phyloP scores from a whole-genome alignment of 2,797 vertebrate species.

The Lates japonicus region DNA sequence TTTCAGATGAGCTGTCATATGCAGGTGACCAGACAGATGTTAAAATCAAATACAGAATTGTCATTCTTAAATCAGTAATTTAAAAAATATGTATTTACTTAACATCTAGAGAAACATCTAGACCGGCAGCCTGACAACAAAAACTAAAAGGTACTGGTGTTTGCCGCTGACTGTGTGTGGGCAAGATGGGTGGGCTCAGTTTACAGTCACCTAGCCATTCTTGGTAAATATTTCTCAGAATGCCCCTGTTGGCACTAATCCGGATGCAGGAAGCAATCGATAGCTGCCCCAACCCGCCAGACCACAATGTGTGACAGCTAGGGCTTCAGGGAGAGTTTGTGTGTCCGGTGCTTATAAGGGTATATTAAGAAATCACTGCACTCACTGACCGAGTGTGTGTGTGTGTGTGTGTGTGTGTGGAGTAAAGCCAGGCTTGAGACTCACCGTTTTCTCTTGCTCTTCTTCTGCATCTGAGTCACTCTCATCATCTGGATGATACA shows the following conservation, averaged over 20 bases:
- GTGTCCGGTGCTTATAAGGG: conserved; percentile 29
- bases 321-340: conserved; percentile 39
- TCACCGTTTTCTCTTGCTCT: conserved; percentile 97
- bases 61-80: neutral
- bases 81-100: conserved; percentile 2
- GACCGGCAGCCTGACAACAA: conserved; percentile 4
- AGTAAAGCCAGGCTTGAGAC: conserved; percentile 49
- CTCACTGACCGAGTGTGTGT: conserved; percentile 39
- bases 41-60: neutral
- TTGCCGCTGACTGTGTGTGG: conserved; percentile 26
- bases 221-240: conserved; percentile 60
- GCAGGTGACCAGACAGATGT: neutral
- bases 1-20: neutral
- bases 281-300: conserved; percentile 22
- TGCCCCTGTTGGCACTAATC: conserved; percentile 25
- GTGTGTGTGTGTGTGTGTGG: conserved; percentile 1
- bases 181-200: conserved; percentile 26
- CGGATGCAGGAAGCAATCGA: conserved; percentile 66
- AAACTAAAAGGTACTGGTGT: neutral
- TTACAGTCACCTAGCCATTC: conserved; percentile 70
- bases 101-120: neutral
- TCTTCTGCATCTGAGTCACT: conserved; percentile 98
- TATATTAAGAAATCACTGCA: conserved; percentile 44
- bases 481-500: conserved; percentile 91
- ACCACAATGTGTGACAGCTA: conserved; percentile 40